Conservation (phyloP, 2,113 vertebrate species). For the Archilochus colubris region DNA sequence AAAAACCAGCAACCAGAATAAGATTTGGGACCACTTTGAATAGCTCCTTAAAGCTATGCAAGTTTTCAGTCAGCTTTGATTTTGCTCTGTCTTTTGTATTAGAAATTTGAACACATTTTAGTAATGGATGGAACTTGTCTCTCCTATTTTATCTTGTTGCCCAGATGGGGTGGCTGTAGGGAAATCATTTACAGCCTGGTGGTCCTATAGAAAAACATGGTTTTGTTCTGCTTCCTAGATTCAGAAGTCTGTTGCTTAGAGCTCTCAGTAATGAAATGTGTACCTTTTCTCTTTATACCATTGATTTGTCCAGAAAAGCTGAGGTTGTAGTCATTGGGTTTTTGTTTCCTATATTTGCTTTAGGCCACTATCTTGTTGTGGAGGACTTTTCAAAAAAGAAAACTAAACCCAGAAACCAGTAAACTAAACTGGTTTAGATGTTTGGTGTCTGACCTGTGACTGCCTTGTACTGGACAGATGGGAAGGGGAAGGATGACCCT, state of each 20-base stretch:
- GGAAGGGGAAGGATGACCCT: not conserved
- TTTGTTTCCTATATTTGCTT: not conserved
- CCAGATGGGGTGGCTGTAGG: not conserved
- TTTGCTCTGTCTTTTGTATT: not conserved
- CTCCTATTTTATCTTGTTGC: not conserved
- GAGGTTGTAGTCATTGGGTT: not conserved
- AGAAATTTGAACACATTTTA: not conserved
- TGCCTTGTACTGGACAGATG: not conserved
- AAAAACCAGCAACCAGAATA: not conserved
- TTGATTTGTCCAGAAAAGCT: not conserved
- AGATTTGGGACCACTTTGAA: not conserved
- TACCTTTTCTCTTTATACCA: not conserved
- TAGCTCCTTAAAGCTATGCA: not conserved
- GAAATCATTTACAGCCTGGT: rapidly evolving
- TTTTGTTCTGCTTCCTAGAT: not conserved
- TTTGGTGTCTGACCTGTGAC: not conserved
- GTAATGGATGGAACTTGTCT: too few species aligned
- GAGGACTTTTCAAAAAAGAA: not conserved
- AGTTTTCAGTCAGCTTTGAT: not conserved
- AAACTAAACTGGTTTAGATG: not conserved
- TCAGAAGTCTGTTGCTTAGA: not conserved
- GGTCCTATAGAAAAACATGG: not conserved
- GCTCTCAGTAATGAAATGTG: not conserved
- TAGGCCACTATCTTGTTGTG: not conserved
- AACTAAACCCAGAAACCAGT: not conserved